These are phyloP conservation scores for Planococcus citri DNA, from an alignment of 1,140 invertebrate genomes.

Conservation along the genomic window DNA sequence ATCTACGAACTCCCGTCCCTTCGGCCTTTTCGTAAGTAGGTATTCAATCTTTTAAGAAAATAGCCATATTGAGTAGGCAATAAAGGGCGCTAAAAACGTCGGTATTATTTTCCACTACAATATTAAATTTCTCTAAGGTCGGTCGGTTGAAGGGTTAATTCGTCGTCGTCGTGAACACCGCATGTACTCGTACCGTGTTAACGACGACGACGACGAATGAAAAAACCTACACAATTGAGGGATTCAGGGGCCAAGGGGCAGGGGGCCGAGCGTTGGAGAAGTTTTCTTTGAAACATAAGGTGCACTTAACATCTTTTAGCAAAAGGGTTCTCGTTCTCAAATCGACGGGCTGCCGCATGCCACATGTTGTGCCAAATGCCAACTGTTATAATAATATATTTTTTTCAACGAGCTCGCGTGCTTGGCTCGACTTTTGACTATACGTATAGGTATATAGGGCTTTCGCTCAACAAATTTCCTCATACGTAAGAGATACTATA, in stretches of 20 bases:
- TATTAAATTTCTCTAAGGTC: background rate
- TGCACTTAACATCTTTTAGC: background rate
- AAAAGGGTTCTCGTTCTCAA: background rate
- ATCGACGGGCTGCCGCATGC: background rate
- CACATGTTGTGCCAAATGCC: constrained; percentile 1
- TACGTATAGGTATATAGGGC: no score
- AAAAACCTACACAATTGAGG: background rate
- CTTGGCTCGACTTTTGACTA: no score
- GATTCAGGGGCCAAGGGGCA: no score
- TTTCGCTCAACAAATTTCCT: no score
- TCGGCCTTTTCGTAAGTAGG: no score
- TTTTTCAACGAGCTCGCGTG: no score
- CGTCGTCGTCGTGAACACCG: no score
- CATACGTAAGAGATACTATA: no score
- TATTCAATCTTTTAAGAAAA: no score
- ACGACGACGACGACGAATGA: background rate
- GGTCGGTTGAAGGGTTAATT: background rate
- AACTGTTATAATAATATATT: background rate
- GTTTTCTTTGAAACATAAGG: constrained; percentile 7
- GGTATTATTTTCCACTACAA: background rate
- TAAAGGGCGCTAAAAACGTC: background rate
- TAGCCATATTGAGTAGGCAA: background rate
- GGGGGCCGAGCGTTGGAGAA: background rate
- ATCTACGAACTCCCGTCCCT: no score
- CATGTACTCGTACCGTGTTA: background rate